Conservation (phyloP, 2,113 vertebrate species). For the Myiozetetes cayanensis region DNA sequence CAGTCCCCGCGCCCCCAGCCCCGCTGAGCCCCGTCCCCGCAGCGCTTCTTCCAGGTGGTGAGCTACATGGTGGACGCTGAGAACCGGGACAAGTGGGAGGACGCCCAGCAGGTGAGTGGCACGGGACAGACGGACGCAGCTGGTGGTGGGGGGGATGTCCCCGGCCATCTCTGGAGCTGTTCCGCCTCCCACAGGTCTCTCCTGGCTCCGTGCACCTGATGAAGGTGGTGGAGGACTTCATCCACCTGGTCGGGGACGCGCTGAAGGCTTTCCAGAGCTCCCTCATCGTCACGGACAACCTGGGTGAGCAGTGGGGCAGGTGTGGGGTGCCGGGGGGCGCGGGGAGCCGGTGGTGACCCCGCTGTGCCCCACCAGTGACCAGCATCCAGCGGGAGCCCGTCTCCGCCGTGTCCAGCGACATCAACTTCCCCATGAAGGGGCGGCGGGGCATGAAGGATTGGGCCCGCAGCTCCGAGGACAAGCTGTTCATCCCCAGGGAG, state of each 20-base stretch:
- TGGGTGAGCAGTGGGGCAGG: slow-evolving; percentile 74
- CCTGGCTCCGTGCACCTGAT: slow-evolving; percentile 92
- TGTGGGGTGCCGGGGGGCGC: accelerated
- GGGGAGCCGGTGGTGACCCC: neutral
- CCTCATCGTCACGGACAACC: slow-evolving; percentile 92
- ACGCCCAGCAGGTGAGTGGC: slow-evolving; percentile 89
- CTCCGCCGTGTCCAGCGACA: slow-evolving; percentile 95
- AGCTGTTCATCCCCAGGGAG: slow-evolving; percentile 96
- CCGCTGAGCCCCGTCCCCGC: neutral
- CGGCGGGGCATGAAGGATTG: slow-evolving; percentile 98
- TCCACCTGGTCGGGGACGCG: slow-evolving; percentile 89
- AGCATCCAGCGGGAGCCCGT: slow-evolving; percentile 95
- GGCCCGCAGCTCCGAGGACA: slow-evolving; percentile 94
- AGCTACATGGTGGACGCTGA: slow-evolving; percentile 97
- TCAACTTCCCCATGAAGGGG: slow-evolving; percentile 97
- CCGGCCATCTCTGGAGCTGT: neutral
- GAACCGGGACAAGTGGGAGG: slow-evolving; percentile 94
- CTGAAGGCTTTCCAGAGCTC: slow-evolving; percentile 97
- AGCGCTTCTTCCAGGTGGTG: slow-evolving; percentile 99
- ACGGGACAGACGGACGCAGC: accelerated
- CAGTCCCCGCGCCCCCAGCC: neutral
- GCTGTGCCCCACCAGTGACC: slow-evolving; percentile 79
- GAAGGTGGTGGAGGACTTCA: slow-evolving; percentile 97
- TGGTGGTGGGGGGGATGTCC: accelerated
- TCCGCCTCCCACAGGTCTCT: slow-evolving; percentile 75